Evolutionary conservation across 2,888 invertebrate species (phyloP).

Genomic region (Tiliacea citrago): DNA sequence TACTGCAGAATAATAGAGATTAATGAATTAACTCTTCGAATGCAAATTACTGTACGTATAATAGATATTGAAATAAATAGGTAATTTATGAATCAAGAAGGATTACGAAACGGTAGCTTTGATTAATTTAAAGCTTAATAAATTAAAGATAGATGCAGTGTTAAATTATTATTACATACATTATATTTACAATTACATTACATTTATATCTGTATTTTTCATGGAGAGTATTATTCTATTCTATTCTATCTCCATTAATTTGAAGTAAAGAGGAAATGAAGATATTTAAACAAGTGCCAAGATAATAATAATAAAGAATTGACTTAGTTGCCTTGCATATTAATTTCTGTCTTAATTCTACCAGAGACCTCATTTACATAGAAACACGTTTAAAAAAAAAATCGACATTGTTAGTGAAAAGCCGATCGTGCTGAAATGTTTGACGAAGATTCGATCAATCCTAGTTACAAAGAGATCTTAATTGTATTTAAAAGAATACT

Average conservation of each 20-base stretch:
- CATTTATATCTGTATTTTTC: too few species aligned
- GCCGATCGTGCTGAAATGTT: neutral
- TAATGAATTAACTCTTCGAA: slow-evolving; percentile 6
- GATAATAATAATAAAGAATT: slow-evolving; percentile 31
- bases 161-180: too few species aligned
- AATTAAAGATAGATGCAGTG: slow-evolving; percentile 6
- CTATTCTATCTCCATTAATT: slow-evolving; percentile 23
- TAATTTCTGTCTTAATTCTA: slow-evolving; percentile 37
- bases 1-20: slow-evolving; percentile 8
- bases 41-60: slow-evolving; percentile 3
- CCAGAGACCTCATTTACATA: slow-evolving; percentile 25
- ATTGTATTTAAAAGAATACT: neutral
- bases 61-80: slow-evolving; percentile 23
- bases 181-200: too few species aligned
- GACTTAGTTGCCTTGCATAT: slow-evolving; percentile 16
- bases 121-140: slow-evolving; percentile 8
- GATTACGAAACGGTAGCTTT: slow-evolving; percentile 6
- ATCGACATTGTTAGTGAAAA: neutral
- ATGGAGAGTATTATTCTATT: too few species aligned
- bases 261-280: neutral
- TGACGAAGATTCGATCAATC: neutral
- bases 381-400: slow-evolving; percentile 29
- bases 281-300: slow-evolving; percentile 16
- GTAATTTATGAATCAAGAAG: slow-evolving; percentile 10
- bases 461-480: neutral